Evolutionary conservation across 2,113 vertebrate genomes (phyloP), one percentile per base, ranked within the genome.

Genomic region (Otolemur garnettii): DNA sequence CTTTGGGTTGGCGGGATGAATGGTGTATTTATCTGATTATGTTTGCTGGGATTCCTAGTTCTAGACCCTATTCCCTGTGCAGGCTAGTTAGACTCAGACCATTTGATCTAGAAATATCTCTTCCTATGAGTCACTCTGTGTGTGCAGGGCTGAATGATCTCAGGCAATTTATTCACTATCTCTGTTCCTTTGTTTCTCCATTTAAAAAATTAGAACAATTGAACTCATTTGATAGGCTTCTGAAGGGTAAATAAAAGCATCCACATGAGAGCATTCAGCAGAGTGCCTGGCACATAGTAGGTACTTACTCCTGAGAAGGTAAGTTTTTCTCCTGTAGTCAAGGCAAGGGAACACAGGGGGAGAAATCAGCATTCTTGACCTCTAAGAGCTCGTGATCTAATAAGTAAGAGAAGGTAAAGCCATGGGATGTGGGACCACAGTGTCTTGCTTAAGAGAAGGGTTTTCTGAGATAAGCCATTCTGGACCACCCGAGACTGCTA

Each of bases 391-490:
- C 7, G 28, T 42, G 57, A 28, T 11, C 90, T 60, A 33, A 72
- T 89, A 19, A 62, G 35, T 24, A 42, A 42, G 26, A 60, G 9
- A 62, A 81, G n/a, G 50, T 14, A 30, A 81, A 81, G 24, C 55
- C 35, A 35, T 57, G 59, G 12, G n/a, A 22, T 38, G 57, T 13
- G 35, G 4, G 55, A 15, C 33, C 35, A 28, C 14, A 15, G 24
- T 10, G 14, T 60, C 80, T 42, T 15, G 62, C 18, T 42, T 62
- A 42, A 30, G 59, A 18, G 35, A 15, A 19, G 80, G 5, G 38
- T 60, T 64, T 64, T 42, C 59, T 82, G 19, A 3, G 35, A 30
- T 19, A 24, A 18, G 74, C 2, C 0, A 0, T 33, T 50, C 24
- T 19, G 38, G 14, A 17, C 13, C 13, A 74, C 17, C 33, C 19